phyloP scores from a whole-genome alignment of 2,888 invertebrate species.

The Eristalis tenax region DNA sequence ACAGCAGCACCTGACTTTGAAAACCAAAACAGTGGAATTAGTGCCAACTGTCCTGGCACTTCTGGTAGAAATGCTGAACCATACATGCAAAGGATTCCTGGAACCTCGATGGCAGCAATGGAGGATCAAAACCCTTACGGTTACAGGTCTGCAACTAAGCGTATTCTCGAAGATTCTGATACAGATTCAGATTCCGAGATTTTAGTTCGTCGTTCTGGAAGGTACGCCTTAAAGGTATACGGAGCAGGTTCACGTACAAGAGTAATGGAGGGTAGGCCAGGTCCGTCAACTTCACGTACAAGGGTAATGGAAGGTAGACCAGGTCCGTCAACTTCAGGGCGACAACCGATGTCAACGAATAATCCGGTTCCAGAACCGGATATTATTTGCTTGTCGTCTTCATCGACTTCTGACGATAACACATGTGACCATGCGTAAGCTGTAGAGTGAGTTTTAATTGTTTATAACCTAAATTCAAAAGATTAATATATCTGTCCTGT shows the following conservation, averaged over 20 bases:
- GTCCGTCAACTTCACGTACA: too few species aligned
- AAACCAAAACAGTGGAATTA: neutral
- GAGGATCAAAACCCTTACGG: too few species aligned
- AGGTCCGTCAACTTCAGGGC: neutral
- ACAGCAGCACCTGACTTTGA: neutral
- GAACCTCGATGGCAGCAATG: neutral
- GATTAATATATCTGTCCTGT: too few species aligned
- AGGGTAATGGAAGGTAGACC: neutral
- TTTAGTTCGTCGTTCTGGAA: neutral
- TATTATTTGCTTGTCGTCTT: too few species aligned
- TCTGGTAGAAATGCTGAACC: neutral
- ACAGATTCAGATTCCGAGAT: neutral
- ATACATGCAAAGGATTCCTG: neutral
- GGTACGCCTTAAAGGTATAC: neutral
- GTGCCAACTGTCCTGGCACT: neutral
- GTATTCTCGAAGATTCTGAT: neutral
- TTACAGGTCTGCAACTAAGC: neutral
- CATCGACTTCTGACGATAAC: too few species aligned
- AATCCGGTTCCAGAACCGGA: too few species aligned
- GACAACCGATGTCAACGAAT: too few species aligned
- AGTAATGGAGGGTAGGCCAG: too few species aligned
- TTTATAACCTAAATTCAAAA: too few species aligned
- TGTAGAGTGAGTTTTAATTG: too few species aligned
- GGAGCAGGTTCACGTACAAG: neutral
- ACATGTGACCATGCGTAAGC: too few species aligned